phyloP scores from a whole-genome alignment of 2,888 invertebrate species.

The Drosophila antonietae region DNA sequence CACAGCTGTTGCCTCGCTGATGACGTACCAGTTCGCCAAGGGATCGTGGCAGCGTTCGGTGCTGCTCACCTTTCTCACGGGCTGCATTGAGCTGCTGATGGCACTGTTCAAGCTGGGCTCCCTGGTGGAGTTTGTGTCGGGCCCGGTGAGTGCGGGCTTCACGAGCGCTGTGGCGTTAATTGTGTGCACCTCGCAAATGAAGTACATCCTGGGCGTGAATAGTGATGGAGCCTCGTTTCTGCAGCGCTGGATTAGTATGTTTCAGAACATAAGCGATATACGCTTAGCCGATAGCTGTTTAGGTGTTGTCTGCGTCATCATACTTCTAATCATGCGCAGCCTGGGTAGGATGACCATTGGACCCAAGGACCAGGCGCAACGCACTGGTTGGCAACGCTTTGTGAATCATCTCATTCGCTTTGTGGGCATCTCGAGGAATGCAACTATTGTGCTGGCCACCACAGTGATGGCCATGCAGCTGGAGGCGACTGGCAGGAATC shows the following conservation, averaged over 20 bases:
- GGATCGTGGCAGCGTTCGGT: conserved; percentile 89
- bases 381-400: conserved; percentile 85
- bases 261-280: conserved; percentile 88
- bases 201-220: conserved; percentile 91
- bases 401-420: conserved; percentile 89
- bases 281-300: conserved; percentile 90
- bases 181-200: conserved; percentile 94
- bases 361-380: conserved; percentile 85
- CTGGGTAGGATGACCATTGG: conserved; percentile 88
- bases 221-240: conserved; percentile 91
- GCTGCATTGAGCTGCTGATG: conserved; percentile 91
- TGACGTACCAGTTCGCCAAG: conserved; percentile 91
- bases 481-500: conserved; percentile 85
- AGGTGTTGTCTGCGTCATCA: conserved; percentile 89
- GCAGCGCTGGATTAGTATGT: conserved; percentile 91
- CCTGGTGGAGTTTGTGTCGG: conserved; percentile 94
- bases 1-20: conserved; percentile 94
- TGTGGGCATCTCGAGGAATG: conserved; percentile 92
- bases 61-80: conserved; percentile 91
- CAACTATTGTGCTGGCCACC: conserved; percentile 90
- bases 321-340: conserved; percentile 91
- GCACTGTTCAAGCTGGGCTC: conserved; percentile 93
- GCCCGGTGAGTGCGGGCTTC: conserved; percentile 94
- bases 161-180: conserved; percentile 95
- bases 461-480: conserved; percentile 88